Base-by-base conservation (phyloP, 2,888 invertebrate species). In the Chesias legatella region DNA sequence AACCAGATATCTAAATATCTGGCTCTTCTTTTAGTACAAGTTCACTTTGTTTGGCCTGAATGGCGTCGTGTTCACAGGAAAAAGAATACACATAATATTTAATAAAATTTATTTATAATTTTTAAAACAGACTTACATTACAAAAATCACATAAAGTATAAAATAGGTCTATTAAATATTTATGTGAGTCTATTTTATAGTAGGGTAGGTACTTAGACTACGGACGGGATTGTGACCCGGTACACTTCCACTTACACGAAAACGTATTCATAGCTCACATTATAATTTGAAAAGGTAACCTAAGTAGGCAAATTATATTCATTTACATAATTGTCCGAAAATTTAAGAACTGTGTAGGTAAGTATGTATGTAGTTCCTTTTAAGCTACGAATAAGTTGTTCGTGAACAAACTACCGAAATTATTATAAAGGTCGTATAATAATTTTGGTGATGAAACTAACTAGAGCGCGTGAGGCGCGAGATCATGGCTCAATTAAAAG, bases 401-500 rank as follows among this genome's bases (percentile, higher is more conserved):
- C 77, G 49, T 60, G 78, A 68, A 82, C 77, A 67, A 63, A 64
- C 67, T 69, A 71, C 71, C 68, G 67, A 73, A 75, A 74, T 73
- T 74, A 66, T 67, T 62, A 73, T 70, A 46, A 39, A 33, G 29
- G 36, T 26, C 34, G 28, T 29, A 48, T 52, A 55, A 55, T 47
- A 55, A 52, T 51, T 51, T 55, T 55, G 55, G 55, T 52, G 42
- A 79, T 71, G 64, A 73, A n/a, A 75, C 83, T 86, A 85, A 72
- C 74, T 69, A 72, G 67, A 72, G 82, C 84, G 72, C 79, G 58
- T 60, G 50, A 49, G 68, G 77, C 78, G 76, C 79, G 86, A 88
- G 86, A 88, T 88, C 86, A 67, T 68, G 58, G 66, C 76, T 71
- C 67, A 58, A 60, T 67, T 94, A 96, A 91, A 94, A 95, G 91